Base-by-base conservation (phyloP, 2,888 invertebrate species). In the Leucophora obtusa region DNA sequence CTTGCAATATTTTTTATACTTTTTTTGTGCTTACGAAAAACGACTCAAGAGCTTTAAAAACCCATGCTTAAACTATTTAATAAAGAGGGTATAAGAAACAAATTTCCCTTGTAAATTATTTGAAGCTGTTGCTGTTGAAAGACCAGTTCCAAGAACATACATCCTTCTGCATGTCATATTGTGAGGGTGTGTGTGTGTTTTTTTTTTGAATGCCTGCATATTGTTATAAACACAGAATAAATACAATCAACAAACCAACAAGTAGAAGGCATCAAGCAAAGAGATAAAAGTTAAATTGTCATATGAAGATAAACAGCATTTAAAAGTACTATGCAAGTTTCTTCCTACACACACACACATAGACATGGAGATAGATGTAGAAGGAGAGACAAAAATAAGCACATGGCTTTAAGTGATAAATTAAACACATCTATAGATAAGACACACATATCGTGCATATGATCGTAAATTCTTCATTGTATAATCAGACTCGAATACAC, bases 231-330 rank as follows among this genome's bases (percentile, higher is more conserved):
- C 28, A 58, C 24, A 71, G 18, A 59, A 50, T 3, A 28, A 70
- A 65, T 69, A 65, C 63, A 69, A 69, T 63, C 71, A 72, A 76
- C 58, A 72, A 68, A 65, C 66, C 66, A 76, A 69, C 71, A 75
- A 70, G 58, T 76, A 69, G 65, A 66, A 76, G 60, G 58, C 77
- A 73, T 65, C 66, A 72, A 77, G 70, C 69, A 73, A 70, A 28
- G 82, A 83, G 84, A 85, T 82, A 83, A 83, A n/a, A 85, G 83
- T 82, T 84, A 83, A 85, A 83, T 84, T 85, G 85, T 84, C 85
- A 82, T 82, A 82, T 68, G 82, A 83, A 85, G 84, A 85, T 85
- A 85, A 85, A 85, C 83, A 85, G 84, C 84, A 84, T 83, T 80
- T 76, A 82, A 79, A 83, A 83, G 76, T 71, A 82, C 83, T 78